phyloP scores from a whole-genome alignment of 2,797 vertebrate species.

The Parauchenoglanis ngamensis region DNA sequence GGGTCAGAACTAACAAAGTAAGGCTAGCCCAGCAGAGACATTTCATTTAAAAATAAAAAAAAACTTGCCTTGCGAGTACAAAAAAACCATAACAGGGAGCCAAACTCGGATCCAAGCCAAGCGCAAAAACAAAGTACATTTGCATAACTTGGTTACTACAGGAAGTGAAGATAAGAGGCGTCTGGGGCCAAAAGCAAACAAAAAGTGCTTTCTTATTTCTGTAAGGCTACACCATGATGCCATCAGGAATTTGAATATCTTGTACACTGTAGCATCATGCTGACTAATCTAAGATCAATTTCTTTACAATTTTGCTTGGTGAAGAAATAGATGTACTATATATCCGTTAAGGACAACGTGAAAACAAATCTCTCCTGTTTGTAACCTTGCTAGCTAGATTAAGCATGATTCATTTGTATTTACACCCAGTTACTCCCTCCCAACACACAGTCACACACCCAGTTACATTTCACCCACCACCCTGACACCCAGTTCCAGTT shows the following conservation, averaged over 20 bases:
- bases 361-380: background rate
- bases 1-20: conserved; percentile 61
- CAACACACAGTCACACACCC: background rate
- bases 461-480: background rate
- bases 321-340: background rate
- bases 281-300: background rate
- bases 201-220: conserved; percentile 1
- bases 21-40: conserved; percentile 26
- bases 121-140: background rate
- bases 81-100: conserved; percentile 1
- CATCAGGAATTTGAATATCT: conserved; percentile 10
- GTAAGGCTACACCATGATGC: background rate
- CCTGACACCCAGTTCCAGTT: background rate
- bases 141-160: conserved; percentile 17
- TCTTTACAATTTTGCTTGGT: background rate
- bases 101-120: background rate
- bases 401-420: background rate
- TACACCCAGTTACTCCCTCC: no score
- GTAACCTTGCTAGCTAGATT: background rate
- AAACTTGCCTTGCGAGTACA: background rate
- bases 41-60: conserved; percentile 28
- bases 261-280: background rate
- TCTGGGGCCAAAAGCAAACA: conserved; percentile 17
- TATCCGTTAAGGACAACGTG: background rate
- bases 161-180: conserved; percentile 27